Evolutionary conservation across 1,140 invertebrate species (phyloP).

Genomic region (Cotesia glomerata): DNA sequence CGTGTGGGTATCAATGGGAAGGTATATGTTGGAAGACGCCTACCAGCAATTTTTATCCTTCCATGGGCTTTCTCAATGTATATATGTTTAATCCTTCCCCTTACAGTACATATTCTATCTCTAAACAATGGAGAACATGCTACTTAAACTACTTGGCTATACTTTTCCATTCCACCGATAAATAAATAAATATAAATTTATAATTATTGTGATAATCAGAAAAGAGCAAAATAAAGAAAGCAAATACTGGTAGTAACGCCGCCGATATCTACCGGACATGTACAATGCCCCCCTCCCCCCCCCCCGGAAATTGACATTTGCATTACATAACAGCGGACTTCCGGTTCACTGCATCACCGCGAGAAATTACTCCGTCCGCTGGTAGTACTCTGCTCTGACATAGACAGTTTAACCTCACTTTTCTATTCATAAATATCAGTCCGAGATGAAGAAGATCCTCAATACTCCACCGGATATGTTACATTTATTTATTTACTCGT

Average conservation of each 20-base stretch:
- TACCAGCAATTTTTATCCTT: conserved; percentile 7
- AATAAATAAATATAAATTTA: too few species aligned
- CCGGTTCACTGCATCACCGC: conserved; percentile 32
- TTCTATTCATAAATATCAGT: neutral
- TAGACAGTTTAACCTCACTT: neutral
- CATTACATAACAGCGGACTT: conserved; percentile 31
- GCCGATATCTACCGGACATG: conserved; percentile 15
- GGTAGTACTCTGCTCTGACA: too few species aligned
- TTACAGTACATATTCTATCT: too few species aligned
- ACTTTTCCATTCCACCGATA: too few species aligned
- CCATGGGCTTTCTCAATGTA: neutral
- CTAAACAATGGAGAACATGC: too few species aligned
- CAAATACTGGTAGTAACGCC: neutral
- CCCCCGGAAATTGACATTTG: conserved; percentile 33
- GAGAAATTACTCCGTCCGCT: conserved; percentile 19
- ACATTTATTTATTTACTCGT: neutral
- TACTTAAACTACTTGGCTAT: too few species aligned
- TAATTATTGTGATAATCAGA: neutral
- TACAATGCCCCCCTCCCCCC: conserved; percentile 24
- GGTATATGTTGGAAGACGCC: conserved; percentile 5
- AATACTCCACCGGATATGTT: neutral
- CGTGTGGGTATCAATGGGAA: conserved; percentile 35
- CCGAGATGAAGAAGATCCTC: neutral
- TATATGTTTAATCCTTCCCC: too few species aligned
- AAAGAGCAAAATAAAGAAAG: conserved; percentile 5